phyloP scores from a whole-genome alignment of 2,888 invertebrate genomes.

The Suillia variegata region DNA sequence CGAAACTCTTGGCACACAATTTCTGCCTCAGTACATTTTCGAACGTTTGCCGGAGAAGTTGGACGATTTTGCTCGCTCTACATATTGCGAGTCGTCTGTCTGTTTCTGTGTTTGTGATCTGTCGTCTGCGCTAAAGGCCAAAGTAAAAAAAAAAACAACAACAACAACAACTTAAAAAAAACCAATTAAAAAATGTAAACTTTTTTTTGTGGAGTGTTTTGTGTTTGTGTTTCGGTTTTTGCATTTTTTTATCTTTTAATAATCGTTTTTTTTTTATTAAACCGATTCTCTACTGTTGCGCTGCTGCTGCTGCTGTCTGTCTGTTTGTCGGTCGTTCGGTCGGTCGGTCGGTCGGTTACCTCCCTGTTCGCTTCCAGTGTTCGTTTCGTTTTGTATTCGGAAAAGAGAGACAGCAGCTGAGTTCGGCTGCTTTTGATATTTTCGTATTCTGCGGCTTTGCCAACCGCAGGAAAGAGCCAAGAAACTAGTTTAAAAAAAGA shows the following conservation, averaged over 20 bases:
- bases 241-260: background rate
- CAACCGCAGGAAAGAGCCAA: too few species aligned
- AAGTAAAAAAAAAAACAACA: constrained; percentile 19
- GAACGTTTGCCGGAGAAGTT: constrained; percentile 48
- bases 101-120: constrained; percentile 11
- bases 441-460: too few species aligned
- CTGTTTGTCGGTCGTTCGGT: too few species aligned
- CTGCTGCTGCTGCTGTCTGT: too few species aligned
- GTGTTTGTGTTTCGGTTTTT: background rate
- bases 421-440: too few species aligned
- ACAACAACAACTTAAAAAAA: background rate
- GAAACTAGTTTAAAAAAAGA: too few species aligned
- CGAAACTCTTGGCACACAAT: background rate
- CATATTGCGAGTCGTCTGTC: constrained; percentile 21
- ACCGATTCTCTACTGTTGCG: too few species aligned
- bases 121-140: too few species aligned
- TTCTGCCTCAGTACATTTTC: constrained; percentile 41
- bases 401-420: background rate
- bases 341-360: too few species aligned
- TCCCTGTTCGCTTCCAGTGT: too few species aligned
- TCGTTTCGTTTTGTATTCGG: background rate
- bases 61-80: constrained; percentile 33
- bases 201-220: background rate
- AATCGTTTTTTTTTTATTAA: too few species aligned
- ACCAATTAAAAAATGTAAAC: background rate